These are phyloP conservation scores for Pyrochroa serraticornis DNA, from an alignment of 2,888 invertebrate genomes.

Conservation along the genomic window DNA sequence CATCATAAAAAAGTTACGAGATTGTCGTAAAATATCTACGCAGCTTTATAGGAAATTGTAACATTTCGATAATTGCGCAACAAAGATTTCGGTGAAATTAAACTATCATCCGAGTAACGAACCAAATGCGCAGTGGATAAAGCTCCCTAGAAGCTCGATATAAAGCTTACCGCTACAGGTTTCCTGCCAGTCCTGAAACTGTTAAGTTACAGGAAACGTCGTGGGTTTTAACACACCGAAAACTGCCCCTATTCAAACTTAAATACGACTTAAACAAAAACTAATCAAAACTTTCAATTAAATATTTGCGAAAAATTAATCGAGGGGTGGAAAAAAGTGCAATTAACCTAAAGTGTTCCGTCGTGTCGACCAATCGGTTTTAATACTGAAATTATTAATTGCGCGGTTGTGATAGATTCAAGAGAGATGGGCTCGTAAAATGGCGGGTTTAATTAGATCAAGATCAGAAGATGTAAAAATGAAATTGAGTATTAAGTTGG, in stretches of 20 bases:
- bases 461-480: neutral
- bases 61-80: too few relatives aligned
- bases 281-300: too few relatives aligned
- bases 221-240: neutral
- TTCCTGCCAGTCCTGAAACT: slow-evolving; percentile 16
- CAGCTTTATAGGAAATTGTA: too few relatives aligned
- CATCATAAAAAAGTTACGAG: too few relatives aligned
- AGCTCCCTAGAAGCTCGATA: slow-evolving; percentile 21
- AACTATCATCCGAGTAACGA: slow-evolving; percentile 8
- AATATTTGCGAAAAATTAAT: too few relatives aligned
- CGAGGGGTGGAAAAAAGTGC: too few relatives aligned
- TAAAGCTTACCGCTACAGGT: slow-evolving; percentile 11
- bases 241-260: neutral
- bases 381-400: neutral
- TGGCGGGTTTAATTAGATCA: slow-evolving; percentile 3
- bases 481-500: slow-evolving; percentile 4
- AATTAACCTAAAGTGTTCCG: too few relatives aligned
- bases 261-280: neutral
- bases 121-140: slow-evolving; percentile 27
- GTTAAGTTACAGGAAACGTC: slow-evolving; percentile 22
- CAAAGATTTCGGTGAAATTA: neutral
- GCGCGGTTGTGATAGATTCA: neutral
- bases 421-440: neutral
- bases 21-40: too few relatives aligned
- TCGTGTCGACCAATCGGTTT: neutral